Evolutionary conservation across 2,797 vertebrate species (phyloP).

Genomic region (Pyrocephalus nanus): DNA sequence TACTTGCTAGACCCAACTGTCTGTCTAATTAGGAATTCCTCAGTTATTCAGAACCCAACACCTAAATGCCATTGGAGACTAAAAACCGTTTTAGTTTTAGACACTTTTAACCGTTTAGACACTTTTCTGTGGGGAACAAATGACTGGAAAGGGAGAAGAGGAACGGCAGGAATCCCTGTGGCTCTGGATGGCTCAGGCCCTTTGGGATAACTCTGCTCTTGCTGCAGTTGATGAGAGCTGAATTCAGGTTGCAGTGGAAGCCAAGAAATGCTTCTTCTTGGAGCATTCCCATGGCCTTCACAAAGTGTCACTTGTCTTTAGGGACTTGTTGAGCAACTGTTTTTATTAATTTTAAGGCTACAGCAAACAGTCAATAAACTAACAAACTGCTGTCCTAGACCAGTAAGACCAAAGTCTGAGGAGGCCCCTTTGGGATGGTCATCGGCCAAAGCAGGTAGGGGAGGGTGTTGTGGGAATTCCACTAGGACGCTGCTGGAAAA

Average conservation of each 20-base stretch:
- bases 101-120: too few relatives aligned
- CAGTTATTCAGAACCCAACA: not conserved
- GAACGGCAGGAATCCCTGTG: not conserved
- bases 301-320: not conserved
- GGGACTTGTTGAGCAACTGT: not conserved
- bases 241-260: not conserved
- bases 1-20: not conserved
- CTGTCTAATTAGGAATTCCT: not conserved
- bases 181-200: not conserved
- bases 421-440: not conserved
- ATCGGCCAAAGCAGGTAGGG: not conserved
- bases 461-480: not conserved
- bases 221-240: not conserved
- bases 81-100: too few relatives aligned
- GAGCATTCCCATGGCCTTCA: not conserved
- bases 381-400: not conserved
- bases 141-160: not conserved
- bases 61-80: not conserved
- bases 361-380: not conserved
- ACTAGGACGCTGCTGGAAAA: not conserved
- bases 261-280: not conserved
- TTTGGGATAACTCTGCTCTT: not conserved
- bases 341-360: not conserved
- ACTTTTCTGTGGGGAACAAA: not conserved
- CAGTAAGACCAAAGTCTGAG: not conserved